Conservation (phyloP, 2,797 vertebrate genomes). For the Distichodus sexfasciatus region DNA sequence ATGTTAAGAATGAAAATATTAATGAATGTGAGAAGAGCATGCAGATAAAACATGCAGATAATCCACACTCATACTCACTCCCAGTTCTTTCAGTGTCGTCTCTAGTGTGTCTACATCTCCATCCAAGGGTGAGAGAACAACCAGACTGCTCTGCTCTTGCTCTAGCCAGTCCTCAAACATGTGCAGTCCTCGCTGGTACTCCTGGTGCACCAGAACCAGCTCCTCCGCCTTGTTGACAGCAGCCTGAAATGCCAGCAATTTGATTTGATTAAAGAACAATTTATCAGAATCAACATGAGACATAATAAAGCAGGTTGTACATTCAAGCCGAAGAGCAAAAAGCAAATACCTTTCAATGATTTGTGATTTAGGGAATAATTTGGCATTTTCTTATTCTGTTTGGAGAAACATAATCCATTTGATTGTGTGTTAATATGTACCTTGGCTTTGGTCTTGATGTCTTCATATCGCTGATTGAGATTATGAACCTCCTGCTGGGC, state of each 20-base stretch:
- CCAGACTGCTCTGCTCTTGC: slow-evolving; percentile 85
- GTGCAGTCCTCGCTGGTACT: slow-evolving; percentile 88
- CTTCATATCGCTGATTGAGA: slow-evolving; percentile 82
- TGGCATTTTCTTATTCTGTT: too few relatives aligned
- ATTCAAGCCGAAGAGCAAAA: neutral
- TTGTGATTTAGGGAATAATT: too few relatives aligned
- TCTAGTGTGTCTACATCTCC: slow-evolving; percentile 83
- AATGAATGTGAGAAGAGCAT: too few relatives aligned
- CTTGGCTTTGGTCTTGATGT: slow-evolving; percentile 84
- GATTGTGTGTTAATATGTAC: slow-evolving; percentile 59
- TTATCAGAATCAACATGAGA: neutral
- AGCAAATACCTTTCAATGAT: neutral
- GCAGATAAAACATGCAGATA: too few relatives aligned
- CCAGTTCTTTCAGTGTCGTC: slow-evolving; percentile 79
- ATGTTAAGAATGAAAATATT: neutral
- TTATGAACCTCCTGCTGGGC: slow-evolving; percentile 90
- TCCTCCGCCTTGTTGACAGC: slow-evolving; percentile 84
- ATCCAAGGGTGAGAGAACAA: slow-evolving; percentile 77
- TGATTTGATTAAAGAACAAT: neutral
- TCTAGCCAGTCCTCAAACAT: slow-evolving; percentile 92
- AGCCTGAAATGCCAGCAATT: slow-evolving; percentile 70
- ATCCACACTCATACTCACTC: slow-evolving; percentile 69
- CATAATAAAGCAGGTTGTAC: neutral
- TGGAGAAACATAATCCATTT: neutral
- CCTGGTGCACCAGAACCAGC: slow-evolving; percentile 85